Conservation (phyloP, 1,140 invertebrate genomes). For the Diabrotica undecimpunctata region DNA sequence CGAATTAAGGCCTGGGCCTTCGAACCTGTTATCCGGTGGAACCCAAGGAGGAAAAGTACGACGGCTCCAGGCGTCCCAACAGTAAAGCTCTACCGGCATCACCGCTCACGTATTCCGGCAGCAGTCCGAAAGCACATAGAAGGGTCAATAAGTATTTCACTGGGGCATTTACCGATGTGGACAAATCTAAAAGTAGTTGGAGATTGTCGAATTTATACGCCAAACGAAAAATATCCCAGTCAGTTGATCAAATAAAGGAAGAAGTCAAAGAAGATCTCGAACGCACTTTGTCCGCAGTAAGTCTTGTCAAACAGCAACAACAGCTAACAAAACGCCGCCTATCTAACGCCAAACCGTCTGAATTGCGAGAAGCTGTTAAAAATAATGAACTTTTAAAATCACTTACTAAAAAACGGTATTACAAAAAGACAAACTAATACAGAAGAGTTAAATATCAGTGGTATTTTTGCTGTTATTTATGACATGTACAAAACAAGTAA, state of each 20-base stretch:
- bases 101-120: slow-evolving; percentile 58
- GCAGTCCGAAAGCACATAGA: slow-evolving; percentile 56
- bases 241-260: slow-evolving; percentile 49
- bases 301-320: slow-evolving; percentile 26
- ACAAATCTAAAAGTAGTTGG: slow-evolving; percentile 53
- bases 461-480: too few relatives aligned
- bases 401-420: too few relatives aligned
- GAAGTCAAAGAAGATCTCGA: slow-evolving; percentile 40
- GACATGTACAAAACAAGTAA: too few relatives aligned
- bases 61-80: slow-evolving; percentile 51
- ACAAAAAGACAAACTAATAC: too few relatives aligned
- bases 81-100: slow-evolving; percentile 69
- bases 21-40: slow-evolving; percentile 11
- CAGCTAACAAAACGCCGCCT: slow-evolving; percentile 26
- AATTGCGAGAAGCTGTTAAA: slow-evolving; percentile 69
- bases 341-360: slow-evolving; percentile 62
- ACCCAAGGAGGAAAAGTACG: slow-evolving; percentile 36
- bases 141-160: slow-evolving; percentile 55
- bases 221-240: slow-evolving; percentile 47
- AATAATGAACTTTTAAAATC: too few relatives aligned
- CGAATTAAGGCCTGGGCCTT: slow-evolving; percentile 24
- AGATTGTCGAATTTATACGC: slow-evolving; percentile 53
- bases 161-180: slow-evolving; percentile 45
- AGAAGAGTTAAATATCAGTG: too few relatives aligned
- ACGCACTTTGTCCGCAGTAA: slow-evolving; percentile 24